phyloP scores from a whole-genome alignment of 2,113 vertebrate species.

The Arenaria interpres region DNA sequence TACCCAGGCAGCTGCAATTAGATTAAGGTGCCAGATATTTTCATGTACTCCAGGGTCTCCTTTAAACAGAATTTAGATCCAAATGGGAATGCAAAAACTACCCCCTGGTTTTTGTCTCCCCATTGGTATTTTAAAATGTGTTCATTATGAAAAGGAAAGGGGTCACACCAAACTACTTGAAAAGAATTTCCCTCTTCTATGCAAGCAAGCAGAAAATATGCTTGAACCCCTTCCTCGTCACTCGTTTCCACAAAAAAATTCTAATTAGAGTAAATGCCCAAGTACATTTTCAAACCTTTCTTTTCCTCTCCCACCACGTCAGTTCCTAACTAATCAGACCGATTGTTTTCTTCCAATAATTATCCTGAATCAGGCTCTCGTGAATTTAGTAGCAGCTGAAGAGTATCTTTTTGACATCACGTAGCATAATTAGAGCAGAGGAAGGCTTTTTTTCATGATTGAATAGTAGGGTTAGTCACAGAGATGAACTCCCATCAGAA shows the following conservation, averaged over 20 bases:
- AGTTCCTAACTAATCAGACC: neutral
- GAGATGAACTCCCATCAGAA: neutral
- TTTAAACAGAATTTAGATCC: neutral
- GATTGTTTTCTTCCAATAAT: neutral
- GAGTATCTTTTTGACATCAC: neutral
- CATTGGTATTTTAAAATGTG: neutral
- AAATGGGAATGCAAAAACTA: neutral
- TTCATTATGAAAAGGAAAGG: neutral
- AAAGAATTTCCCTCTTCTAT: neutral
- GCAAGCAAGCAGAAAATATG: neutral
- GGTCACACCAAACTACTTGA: neutral
- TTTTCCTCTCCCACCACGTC: neutral
- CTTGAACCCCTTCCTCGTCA: neutral
- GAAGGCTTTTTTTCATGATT: neutral
- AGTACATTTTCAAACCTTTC: neutral
- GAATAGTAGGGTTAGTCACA: conserved; percentile 19
- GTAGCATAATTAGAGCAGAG: neutral
- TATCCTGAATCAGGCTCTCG: neutral
- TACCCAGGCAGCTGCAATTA: neutral
- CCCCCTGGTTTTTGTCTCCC: neutral
- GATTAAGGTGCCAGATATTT: neutral
- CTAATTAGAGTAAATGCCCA: neutral
- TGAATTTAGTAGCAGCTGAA: neutral
- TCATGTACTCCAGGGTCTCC: neutral
- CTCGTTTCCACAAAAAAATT: neutral